phyloP scores from a whole-genome alignment of 2,888 invertebrate genomes.

The Drosophila flavopinicola region DNA sequence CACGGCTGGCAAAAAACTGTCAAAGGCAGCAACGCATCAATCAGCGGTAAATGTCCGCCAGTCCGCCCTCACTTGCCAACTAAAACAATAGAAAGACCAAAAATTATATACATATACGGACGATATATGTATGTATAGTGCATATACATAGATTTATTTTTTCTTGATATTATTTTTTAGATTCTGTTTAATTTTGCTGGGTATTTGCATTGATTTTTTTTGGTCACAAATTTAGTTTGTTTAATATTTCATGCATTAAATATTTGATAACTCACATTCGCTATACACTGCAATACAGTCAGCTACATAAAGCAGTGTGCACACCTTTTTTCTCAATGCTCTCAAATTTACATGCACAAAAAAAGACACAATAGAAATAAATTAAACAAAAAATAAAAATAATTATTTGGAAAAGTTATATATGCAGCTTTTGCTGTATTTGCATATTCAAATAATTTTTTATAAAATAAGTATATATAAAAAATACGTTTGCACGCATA shows the following conservation, averaged over 20 bases:
- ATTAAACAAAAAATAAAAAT: slow-evolving; percentile 44
- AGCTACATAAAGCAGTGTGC: slow-evolving; percentile 57
- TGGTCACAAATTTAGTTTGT: slow-evolving; percentile 60
- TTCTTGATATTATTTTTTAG: slow-evolving; percentile 29
- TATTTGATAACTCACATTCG: slow-evolving; percentile 59
- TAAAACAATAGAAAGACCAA: slow-evolving; percentile 24
- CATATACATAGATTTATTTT: background rate
- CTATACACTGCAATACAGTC: slow-evolving; percentile 37
- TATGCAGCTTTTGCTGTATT: slow-evolving; percentile 51
- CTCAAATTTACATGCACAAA: slow-evolving; percentile 49
- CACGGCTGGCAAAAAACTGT: slow-evolving; percentile 56
- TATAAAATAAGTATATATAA: slow-evolving; percentile 23
- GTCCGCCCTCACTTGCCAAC: background rate
- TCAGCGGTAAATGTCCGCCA: slow-evolving; percentile 57
- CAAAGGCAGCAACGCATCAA: slow-evolving; percentile 70
- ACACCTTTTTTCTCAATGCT: slow-evolving; percentile 21
- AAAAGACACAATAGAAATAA: slow-evolving; percentile 31
- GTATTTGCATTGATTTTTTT: slow-evolving; percentile 41
- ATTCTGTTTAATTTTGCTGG: slow-evolving; percentile 51
- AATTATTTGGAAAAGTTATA: slow-evolving; percentile 28
- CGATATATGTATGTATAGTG: too few species aligned
- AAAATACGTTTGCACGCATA: slow-evolving; percentile 14
- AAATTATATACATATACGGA: slow-evolving; percentile 26
- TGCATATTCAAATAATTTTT: slow-evolving; percentile 76
- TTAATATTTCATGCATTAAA: slow-evolving; percentile 71